Conservation (phyloP, 2,888 invertebrate species). For the Polydrusus tereticollis region DNA sequence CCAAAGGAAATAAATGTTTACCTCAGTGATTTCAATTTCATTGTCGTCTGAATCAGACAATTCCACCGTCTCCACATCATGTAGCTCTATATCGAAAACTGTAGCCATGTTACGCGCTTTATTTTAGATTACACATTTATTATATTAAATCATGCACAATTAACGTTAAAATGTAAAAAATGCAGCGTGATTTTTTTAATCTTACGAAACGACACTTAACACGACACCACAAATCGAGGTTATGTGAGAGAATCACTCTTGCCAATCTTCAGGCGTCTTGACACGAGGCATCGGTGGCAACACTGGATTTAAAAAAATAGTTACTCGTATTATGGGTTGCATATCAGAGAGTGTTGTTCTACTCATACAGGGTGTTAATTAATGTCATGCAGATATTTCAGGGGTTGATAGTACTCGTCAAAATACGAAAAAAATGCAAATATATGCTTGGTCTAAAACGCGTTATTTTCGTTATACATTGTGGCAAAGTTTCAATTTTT, state of each 20-base stretch:
- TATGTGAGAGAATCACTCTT: constrained; percentile 52
- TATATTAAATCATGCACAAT: constrained; percentile 1
- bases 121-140: constrained; percentile 32
- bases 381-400: too few species aligned
- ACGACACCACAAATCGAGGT: constrained; percentile 57
- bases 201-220: constrained; percentile 52
- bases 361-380: too few species aligned
- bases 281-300: constrained; percentile 19
- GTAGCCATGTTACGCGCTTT: constrained; percentile 76
- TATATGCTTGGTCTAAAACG: too few species aligned
- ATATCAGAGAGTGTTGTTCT: background rate
- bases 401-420: too few species aligned
- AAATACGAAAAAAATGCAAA: too few species aligned
- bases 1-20: constrained; percentile 65
- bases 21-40: constrained; percentile 89
- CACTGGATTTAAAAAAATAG: background rate
- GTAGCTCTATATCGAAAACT: constrained; percentile 92
- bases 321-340: background rate
- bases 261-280: constrained; percentile 44
- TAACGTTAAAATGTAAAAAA: constrained; percentile 31
- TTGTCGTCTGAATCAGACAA: constrained; percentile 86
- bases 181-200: constrained; percentile 45
- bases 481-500: too few species aligned
- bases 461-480: too few species aligned
- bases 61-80: constrained; percentile 75